Base-by-base conservation (phyloP, 2,888 invertebrate species). In the Shargacucullia verbasci region DNA sequence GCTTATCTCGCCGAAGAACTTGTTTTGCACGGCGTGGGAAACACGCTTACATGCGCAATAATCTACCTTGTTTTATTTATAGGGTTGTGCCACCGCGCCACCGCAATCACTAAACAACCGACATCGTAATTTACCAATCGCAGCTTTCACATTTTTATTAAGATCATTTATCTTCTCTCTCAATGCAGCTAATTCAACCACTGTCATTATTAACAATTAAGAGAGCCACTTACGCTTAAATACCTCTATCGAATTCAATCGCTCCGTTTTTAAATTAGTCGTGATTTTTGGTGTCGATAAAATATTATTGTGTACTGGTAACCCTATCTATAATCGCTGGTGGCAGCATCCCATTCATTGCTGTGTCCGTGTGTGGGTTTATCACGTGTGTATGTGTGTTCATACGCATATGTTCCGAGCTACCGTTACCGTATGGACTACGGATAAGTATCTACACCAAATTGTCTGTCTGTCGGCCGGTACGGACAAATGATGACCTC, bases 1-100 rank as follows among this genome's bases (percentile, higher is more conserved):
- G 90, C 89, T 91, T 92, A 92, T 90, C 92, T 87, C 79, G 82
- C 72, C 75, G 67, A 71, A 81, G 82, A 88, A 92, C 93, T 91
- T 87, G 93, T 93, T 92, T 89, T 77, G 91, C 92, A 89, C 83
- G 82, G 85, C 93, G 93, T 93, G 93, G 93, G 93, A 93, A 93
- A 85, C 81, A 85, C 85, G 79, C 88, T 85, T 84, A 88, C 89
- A 87, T 79, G 84, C 87, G 86, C 90, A 88, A 87, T 88, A 84
- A 89, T 88, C 87, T 82, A 88, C 86, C 82, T 87, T 83, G 87
- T 82, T 89, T 88, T 87, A 87, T 89, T 81, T 83, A 87, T 85
- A 91, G 90, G 91, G 90, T 77, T 91, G 89, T 65, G 64, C 73
- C 70, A 48, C 66, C 60, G 70, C 73, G 64, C 73, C 70, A 48